Evolutionary conservation across 2,888 invertebrate species (phyloP), one percentile per base, ranked within the genome.

Genomic region (Orchesella flavescens): DNA sequence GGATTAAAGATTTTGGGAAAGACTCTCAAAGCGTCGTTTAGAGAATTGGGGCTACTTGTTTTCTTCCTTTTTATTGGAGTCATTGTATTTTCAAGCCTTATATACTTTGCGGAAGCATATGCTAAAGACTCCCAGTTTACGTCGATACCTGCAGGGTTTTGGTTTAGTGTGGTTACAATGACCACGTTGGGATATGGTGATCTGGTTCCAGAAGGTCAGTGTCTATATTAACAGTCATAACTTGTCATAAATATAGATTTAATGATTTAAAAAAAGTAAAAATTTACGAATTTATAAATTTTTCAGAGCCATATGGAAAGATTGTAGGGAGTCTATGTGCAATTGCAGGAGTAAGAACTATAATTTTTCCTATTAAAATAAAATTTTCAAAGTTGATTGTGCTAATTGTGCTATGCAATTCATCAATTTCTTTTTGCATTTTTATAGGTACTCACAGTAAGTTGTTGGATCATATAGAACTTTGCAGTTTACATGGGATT

Each of bases 1-100:
- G 84, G 84, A 21, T 82, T 87, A 17, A 85, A 87, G 49, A 85
- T 87, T 55, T 76, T 87, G 21, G 87, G 86, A 12, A 79, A 79
- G n/a, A 87, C 87, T 3, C 57, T 87, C 0, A 71, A 68, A 46
- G 87, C 87, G 0, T 87, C 87, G 3, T 43, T 86, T n/a, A 69
- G 85, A 23, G 86, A 86, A 46, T 49, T 87, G 5, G 86, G 81
- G 0, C 68, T 87, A 12, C 69, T 87, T 3, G 59, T 85, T 0
- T 85, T 87, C 49, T 86, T 87, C 74, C 49, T 87, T 10, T 2
- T 84, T n/a, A 81, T 86, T 19, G 85, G 84, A 17, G 71, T 86
- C 17, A 69, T 85, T 12, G 68, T 86, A 15, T 86, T 86, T 57
- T 84, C 86, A 5, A 73, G 74, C 61, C 84, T 81, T 4, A 63